Base-by-base conservation (phyloP, 2,113 vertebrate genomes). In the Cricetomys ansorgei region DNA sequence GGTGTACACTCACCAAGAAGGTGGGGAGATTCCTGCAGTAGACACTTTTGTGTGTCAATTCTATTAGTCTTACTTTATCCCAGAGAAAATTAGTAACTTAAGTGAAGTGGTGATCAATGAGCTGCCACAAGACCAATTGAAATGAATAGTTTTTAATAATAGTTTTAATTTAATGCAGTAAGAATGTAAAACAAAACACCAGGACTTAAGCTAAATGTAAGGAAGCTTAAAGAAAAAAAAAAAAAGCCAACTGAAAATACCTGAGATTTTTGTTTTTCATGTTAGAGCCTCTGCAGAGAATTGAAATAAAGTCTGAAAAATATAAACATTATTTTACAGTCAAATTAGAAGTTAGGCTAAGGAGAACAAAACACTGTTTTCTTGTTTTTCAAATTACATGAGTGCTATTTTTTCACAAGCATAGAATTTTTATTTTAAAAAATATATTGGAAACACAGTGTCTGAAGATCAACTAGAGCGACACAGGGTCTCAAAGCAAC, bases 1-100 rank as follows among this genome's bases (percentile, higher is more conserved):
- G 99, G 99, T 99, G 99, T 98, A 97, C 92, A 64, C 88, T 96
- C 95, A 97, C 95, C 97, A 97, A 98, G 98, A 97, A 98, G 98
- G 97, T 98, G 98, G 98, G 97, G 98, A 97, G 98, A 98, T 97
- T 98, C 98, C 97, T 98, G 98, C 98, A 98, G 98, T 96, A 98
- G 97, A 97, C 97, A 97, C 95, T 98, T 98, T 72, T 95, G 90
- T 97, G 76, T 97, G 93, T 97, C 94, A 96, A 2, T 81, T 96
- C 92, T 98, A 81, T 67, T 92, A 92, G 97, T 94, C 40, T 70
- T 85, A 94, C 98, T 92, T 97, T 95, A 97, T 97, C 98, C 98
- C 98, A 98, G 89, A 98, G 98, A 96, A 97, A 95, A 91, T 90
- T 77, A 80, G 85, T 85, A 95, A 29, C 50, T 84, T 86, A 76